Conservation (phyloP, 2,113 vertebrate species). For the Ammospiza caudacuta region DNA sequence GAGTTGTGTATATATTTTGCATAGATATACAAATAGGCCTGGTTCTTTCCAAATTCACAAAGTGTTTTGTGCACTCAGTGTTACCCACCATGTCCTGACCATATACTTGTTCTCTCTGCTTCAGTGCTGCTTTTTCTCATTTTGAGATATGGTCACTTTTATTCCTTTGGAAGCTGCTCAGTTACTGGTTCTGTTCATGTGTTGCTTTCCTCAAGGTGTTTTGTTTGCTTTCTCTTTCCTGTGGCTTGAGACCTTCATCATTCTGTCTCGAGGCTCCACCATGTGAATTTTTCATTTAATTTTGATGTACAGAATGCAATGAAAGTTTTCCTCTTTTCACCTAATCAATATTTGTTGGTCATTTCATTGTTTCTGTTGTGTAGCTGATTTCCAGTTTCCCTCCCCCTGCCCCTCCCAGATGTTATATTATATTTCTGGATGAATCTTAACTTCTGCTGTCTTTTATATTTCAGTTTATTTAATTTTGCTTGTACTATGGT, state of each 20-base stretch:
- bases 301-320: constrained; percentile 50
- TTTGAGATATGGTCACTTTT: not conserved
- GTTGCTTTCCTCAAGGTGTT: not conserved
- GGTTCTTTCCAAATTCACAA: constrained; percentile 10
- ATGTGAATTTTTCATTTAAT: constrained; percentile 34
- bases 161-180: constrained; percentile 16
- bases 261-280: constrained; percentile 2
- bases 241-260: not conserved
- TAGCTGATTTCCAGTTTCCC: not conserved
- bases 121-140: constrained; percentile 17
- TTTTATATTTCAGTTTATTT: constrained; percentile 49
- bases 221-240: constrained; percentile 6
- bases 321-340: not conserved
- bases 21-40: constrained; percentile 64
- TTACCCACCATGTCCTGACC: constrained; percentile 22
- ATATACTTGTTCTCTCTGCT: not conserved
- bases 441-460: constrained; percentile 44
- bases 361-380: constrained; percentile 55
- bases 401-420: not conserved
- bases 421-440: constrained; percentile 67
- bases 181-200: not conserved
- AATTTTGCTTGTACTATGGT: constrained; percentile 47
- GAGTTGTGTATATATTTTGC: constrained; percentile 77
- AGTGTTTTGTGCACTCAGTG: constrained; percentile 60
- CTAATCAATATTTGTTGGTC: constrained; percentile 15